Percentiles rank a stretch among this genome's conserved stretches.
phyloP scores from a whole-genome alignment of 2,113 vertebrate species.

The Neofelis nebulosa region DNA sequence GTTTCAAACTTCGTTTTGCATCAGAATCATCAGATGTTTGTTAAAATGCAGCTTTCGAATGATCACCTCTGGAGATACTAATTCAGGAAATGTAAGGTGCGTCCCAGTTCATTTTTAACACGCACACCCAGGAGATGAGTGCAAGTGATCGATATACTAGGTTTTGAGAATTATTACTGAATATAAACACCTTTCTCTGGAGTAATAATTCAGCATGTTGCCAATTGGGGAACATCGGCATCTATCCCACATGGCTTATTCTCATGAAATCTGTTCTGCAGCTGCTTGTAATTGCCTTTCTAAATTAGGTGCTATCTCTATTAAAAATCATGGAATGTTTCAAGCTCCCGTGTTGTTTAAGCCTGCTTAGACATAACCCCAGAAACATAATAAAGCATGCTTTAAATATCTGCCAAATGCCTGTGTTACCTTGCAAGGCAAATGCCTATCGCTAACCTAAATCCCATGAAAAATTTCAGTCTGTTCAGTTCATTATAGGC shows the following conservation, averaged over 20 bases:
- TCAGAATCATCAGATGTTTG: not conserved
- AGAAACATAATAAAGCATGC: constrained; percentile 20
- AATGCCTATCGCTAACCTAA: not conserved
- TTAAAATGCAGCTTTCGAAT: not conserved
- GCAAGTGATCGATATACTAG: not conserved
- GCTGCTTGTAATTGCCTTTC: not conserved
- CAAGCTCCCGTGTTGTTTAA: not conserved
- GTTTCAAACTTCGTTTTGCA: not conserved
- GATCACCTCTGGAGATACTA: not conserved
- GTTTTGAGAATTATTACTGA: not conserved
- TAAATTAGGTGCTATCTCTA: constrained; percentile 38
- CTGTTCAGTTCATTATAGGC: not conserved
- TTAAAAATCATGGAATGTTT: constrained; percentile 27
- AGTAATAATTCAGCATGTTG: not conserved
- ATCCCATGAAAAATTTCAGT: not conserved
- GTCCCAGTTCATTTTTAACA: not conserved
- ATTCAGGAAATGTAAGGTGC: not conserved
- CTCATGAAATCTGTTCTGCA: not conserved
- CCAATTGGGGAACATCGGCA: not conserved
- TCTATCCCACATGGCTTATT: not conserved
- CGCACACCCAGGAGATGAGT: not conserved
- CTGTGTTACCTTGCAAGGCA: constrained; percentile 30
- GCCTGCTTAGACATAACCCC: not conserved
- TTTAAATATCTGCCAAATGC: constrained; percentile 17
- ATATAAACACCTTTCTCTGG: not conserved